Evolutionary conservation across 2,888 invertebrate species (phyloP).

Genomic region (Pherbina coryleti): DNA sequence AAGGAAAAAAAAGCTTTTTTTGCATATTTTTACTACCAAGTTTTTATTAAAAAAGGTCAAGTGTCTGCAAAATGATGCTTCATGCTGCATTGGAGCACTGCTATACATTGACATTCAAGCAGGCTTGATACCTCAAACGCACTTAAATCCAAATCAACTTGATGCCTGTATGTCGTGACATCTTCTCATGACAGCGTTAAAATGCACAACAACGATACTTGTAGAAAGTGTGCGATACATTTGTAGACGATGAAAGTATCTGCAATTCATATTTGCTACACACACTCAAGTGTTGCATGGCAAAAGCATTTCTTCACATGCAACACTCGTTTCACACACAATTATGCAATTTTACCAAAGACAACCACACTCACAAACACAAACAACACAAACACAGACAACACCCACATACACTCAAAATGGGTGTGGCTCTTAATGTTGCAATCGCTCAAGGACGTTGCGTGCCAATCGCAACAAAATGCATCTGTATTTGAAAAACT

Average conservation of each 20-base stretch:
- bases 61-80: too few relatives aligned
- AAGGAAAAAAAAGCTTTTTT: too few relatives aligned
- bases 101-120: too few relatives aligned
- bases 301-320: slow-evolving; percentile 5
- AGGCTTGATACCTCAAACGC: background rate
- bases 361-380: background rate
- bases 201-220: background rate
- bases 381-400: background rate
- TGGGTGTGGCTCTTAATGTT: background rate
- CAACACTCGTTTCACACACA: background rate
- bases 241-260: background rate
- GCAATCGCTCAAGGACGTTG: slow-evolving; percentile 15
- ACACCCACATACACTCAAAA: background rate
- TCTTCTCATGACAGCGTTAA: background rate
- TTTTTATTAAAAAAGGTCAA: too few relatives aligned
- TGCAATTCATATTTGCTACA: slow-evolving; percentile 8
- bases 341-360: background rate
- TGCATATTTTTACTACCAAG: too few relatives aligned
- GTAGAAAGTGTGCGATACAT: background rate
- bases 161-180: background rate
- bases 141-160: background rate
- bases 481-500: slow-evolving; percentile 5
- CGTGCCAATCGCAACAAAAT: slow-evolving; percentile 16
- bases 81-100: too few relatives aligned
- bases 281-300: slow-evolving; percentile 1